Evolutionary conservation across 2,113 vertebrate species (phyloP), one percentile per base, ranked within the genome.

Genomic region (Haemorhous mexicanus): DNA sequence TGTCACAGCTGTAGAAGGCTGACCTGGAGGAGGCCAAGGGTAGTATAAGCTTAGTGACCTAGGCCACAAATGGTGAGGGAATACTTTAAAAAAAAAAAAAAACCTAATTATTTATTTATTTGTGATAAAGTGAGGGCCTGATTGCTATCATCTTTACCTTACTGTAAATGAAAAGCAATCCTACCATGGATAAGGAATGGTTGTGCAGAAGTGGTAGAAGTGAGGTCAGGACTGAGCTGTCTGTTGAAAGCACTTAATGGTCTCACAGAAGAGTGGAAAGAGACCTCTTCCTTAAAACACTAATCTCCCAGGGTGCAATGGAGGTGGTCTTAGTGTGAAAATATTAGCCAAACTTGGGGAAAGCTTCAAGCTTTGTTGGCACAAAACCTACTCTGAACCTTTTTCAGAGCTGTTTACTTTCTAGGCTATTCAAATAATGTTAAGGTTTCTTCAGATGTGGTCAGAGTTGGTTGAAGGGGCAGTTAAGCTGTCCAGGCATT

Each of bases 401-500:
- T 82, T 68, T 87, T 72, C 56, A 63, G 70, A 78, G 49, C 74
- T 90, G 83, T 83, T 96, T 93, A 58, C 76, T 82, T 92, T 94
- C 82, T 73, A 44, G 30, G 50, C 87, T 90, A 84, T 95, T 95
- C 66, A 94, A 96, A 94, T 89, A 89, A 95, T 61, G 66, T 84
- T 92, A 35, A 74, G 46, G 68, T 78, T 94, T 86, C 93, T 93
- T 97, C 84, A 95, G 92, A 96, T 96, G 95, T 96, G 93, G 96
- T 91, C 39, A 10, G 7, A 94, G 66, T 84, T 89, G 75, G 77
- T 90, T 95, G 87, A 87, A 90, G 80, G 78, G 66, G 41, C 83
- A 77, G 80, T 90, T 95, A 86, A 59, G 86, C 86, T 96, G 88
- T 68, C 86, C 87, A 86, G 50, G 59, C 93, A 67, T 86, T 52